Percentiles rank a stretch among this genome's conserved stretches.
Conservation (phyloP, 2,797 vertebrate species). For the Falco berigora region DNA sequence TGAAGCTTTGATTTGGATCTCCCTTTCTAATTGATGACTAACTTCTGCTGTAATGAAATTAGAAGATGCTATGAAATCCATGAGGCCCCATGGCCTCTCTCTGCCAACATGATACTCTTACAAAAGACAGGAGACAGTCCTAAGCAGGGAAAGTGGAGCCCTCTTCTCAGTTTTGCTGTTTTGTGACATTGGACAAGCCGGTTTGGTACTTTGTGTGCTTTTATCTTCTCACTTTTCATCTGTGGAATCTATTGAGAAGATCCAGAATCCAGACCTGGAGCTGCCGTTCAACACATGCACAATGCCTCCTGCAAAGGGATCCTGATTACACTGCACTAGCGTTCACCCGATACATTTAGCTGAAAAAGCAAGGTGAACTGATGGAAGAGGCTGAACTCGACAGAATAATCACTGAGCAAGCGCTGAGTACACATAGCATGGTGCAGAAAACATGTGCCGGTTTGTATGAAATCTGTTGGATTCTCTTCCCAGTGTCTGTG, state of each 20-base stretch:
- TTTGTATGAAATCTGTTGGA: background rate
- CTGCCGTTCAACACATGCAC: background rate
- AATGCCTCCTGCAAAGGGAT: background rate
- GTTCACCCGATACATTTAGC: background rate
- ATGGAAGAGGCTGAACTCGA: background rate
- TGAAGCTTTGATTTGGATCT: slow-evolving; percentile 31
- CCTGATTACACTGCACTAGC: background rate
- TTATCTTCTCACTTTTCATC: background rate
- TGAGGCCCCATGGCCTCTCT: background rate
- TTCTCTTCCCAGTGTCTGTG: background rate
- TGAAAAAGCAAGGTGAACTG: background rate
- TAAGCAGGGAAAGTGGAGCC: background rate
- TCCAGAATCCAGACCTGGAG: background rate
- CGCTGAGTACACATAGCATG: background rate
- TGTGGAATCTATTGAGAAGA: background rate
- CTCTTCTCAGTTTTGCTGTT: background rate
- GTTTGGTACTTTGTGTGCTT: background rate
- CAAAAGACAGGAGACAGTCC: background rate
- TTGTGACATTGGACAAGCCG: background rate
- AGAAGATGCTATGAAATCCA: slow-evolving; percentile 63
- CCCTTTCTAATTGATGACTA: slow-evolving; percentile 63
- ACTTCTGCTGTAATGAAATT: slow-evolving; percentile 61
- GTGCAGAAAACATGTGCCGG: background rate
- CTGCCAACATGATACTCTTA: background rate
- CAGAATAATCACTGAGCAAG: background rate